Evolutionary conservation across 2,113 vertebrate genomes (phyloP).

Genomic region (Collichthys lucidus): DNA sequence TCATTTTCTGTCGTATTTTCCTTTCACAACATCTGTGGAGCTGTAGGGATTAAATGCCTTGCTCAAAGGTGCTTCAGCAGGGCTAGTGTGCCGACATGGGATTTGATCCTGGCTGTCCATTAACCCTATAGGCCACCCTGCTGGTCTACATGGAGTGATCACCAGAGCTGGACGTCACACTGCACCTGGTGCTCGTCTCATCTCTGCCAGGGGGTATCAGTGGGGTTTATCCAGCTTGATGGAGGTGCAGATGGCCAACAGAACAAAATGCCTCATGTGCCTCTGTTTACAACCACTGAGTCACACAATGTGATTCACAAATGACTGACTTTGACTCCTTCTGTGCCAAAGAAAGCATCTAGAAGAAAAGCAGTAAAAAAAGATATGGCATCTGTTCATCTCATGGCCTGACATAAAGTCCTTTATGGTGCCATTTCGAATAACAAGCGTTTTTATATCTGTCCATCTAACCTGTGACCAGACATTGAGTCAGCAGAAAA

Average conservation of each 20-base stretch:
- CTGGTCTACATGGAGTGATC: constrained; percentile 46
- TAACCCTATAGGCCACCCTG: constrained; percentile 12
- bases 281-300: constrained; percentile 63
- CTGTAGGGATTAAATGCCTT: constrained; percentile 24
- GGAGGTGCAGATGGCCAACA: constrained; percentile 68
- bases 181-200: constrained; percentile 62
- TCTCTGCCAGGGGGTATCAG: constrained; percentile 65
- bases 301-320: constrained; percentile 71
- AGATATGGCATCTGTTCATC: constrained; percentile 48
- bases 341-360: constrained; percentile 49
- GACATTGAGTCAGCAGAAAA: too few relatives aligned
- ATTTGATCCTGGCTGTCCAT: constrained; percentile 22
- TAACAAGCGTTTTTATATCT: constrained; percentile 12
- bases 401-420: constrained; percentile 31
- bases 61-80: constrained; percentile 32
- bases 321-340: constrained; percentile 54
- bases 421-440: neutral
- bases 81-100: neutral
- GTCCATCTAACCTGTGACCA: neutral
- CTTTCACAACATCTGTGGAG: constrained; percentile 30
- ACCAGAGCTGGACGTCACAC: constrained; percentile 54
- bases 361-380: constrained; percentile 11
- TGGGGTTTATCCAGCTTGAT: constrained; percentile 65
- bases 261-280: constrained; percentile 53
- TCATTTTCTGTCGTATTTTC: constrained; percentile 19